Conservation (phyloP, 1,140 invertebrate species). For the Notospermus geniculatus region DNA sequence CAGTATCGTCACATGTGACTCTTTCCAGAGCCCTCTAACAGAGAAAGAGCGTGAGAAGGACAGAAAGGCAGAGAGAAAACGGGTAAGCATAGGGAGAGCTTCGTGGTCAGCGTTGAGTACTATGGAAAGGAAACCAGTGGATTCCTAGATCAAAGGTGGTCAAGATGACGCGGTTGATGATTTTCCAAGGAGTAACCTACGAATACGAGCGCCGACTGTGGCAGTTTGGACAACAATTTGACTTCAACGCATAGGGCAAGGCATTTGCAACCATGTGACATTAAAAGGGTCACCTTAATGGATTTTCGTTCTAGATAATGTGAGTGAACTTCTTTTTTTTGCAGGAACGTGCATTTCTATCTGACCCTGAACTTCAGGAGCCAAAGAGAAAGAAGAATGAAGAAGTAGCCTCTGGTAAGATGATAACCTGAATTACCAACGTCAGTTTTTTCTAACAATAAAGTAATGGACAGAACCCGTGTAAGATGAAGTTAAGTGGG, state of each 20-base stretch:
- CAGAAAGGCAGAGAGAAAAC: conserved; percentile 14
- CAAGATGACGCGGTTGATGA: no score
- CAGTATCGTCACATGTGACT: neutral
- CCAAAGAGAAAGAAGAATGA: neutral
- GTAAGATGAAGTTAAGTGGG: no score
- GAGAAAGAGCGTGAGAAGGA: conserved; percentile 22
- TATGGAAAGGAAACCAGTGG: no score
- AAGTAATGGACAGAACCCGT: no score
- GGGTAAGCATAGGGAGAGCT: neutral
- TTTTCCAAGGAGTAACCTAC: neutral
- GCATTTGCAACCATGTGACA: neutral
- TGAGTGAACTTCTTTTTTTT: neutral
- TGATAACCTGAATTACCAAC: no score
- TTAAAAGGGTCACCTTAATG: neutral
- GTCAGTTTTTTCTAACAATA: no score
- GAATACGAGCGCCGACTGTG: neutral
- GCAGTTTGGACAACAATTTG: neutral
- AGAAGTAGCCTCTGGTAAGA: neutral
- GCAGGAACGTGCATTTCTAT: conserved; percentile 4
- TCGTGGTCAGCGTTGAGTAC: neutral
- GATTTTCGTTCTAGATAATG: neutral
- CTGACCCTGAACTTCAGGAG: neutral
- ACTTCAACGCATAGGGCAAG: neutral
- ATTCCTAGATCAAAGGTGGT: no score
- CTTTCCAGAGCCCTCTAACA: conserved; percentile 6